Conservation (phyloP, 2,888 invertebrate genomes). For the Tipula confusa region DNA sequence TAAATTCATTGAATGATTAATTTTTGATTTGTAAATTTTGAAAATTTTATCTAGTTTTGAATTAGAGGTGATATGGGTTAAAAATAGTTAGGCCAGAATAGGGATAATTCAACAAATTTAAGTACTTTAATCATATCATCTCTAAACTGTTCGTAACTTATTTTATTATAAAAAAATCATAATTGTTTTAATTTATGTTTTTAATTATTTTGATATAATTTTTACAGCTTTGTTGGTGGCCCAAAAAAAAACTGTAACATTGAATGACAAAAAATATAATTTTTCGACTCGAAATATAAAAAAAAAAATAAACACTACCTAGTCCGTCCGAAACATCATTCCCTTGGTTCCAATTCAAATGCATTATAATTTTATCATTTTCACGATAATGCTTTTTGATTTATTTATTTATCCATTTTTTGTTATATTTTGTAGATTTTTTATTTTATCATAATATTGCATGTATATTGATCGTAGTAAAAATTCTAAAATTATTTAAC, state of each 20-base stretch:
- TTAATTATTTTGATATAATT: not conserved
- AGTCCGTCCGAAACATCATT: not conserved
- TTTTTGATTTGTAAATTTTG: not conserved
- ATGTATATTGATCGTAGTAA: not conserved
- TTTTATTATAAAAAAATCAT: constrained; percentile 6
- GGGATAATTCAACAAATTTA: not conserved
- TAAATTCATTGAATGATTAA: not conserved
- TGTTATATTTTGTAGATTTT: not conserved
- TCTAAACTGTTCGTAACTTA: not conserved
- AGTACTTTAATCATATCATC: not conserved
- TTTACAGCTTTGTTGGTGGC: constrained; percentile 30
- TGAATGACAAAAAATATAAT: not conserved
- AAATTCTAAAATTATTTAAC: not conserved
- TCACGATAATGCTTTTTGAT: not conserved
- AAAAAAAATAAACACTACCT: not conserved
- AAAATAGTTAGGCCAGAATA: not conserved
- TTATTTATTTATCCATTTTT: not conserved
- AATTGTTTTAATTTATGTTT: constrained; percentile 6
- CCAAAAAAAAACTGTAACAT: not conserved
- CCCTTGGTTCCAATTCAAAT: constrained; percentile 5
- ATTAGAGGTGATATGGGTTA: not conserved
- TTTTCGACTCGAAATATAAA: not conserved
- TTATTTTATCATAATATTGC: not conserved
- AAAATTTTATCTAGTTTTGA: not conserved
- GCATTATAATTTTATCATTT: constrained; percentile 3